Evolutionary conservation across 1,140 invertebrate genomes (phyloP).

Genomic region (Heterodera schachtii): DNA sequence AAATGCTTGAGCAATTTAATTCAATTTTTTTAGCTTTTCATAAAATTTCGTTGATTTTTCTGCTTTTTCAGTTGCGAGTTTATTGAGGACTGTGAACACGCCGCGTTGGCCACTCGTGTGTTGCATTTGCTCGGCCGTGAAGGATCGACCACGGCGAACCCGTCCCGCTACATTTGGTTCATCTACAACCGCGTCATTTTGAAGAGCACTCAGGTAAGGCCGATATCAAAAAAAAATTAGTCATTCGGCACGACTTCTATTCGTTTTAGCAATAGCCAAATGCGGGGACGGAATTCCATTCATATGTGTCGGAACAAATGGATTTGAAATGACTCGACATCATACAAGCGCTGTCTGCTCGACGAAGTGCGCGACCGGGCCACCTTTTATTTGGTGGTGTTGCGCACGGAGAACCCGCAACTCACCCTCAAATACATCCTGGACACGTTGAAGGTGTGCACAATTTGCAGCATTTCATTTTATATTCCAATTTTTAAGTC

Average conservation of each 20-base stretch:
- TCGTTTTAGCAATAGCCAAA: constrained; percentile 91
- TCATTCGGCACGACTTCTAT: constrained; percentile 79
- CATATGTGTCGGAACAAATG: no score
- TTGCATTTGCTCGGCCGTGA: constrained; percentile 94
- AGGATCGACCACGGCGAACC: constrained; percentile 88
- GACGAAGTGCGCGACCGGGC: constrained; percentile 97
- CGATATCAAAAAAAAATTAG: no score
- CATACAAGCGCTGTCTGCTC: constrained; percentile 87
- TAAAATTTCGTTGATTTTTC: no score
- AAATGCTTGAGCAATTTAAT: no score
- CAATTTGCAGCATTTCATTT: constrained; percentile 21
- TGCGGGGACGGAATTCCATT: no score
- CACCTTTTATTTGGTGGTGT: constrained; percentile 88
- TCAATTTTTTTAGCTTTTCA: no score
- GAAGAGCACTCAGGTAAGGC: constrained; percentile 88
- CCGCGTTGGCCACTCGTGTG: constrained; percentile 84
- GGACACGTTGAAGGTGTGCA: constrained; percentile 69
- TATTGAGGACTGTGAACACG: no score
- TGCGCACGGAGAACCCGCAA: constrained; percentile 73
- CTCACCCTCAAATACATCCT: constrained; percentile 84
- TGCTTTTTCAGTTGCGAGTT: no score
- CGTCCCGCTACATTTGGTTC: constrained; percentile 92
- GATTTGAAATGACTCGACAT: no score
- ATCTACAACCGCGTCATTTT: constrained; percentile 98
- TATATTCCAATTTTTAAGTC: no score